Conservation (phyloP, 2,797 vertebrate species). For the Gadopsis bispinosus region DNA sequence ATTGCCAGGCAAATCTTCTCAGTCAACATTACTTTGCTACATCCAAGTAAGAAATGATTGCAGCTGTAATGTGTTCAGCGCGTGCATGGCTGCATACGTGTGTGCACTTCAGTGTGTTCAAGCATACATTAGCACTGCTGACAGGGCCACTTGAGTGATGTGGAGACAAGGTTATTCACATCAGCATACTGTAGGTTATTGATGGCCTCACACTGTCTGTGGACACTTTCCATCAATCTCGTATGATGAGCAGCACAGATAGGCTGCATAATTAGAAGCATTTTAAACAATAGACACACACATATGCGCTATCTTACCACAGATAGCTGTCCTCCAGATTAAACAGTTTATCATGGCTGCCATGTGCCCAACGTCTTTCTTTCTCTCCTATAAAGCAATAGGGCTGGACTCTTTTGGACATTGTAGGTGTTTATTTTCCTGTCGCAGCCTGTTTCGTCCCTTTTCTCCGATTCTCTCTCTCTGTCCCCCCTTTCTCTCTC, state of each 20-base stretch:
- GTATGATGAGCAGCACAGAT: slow-evolving; percentile 39
- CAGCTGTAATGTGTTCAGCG: slow-evolving; percentile 43
- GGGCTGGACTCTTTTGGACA: slow-evolving; percentile 40
- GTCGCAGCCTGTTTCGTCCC: slow-evolving; percentile 62
- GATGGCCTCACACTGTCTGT: slow-evolving; percentile 60
- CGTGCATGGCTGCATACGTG: slow-evolving; percentile 43
- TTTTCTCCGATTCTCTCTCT: slow-evolving; percentile 46
- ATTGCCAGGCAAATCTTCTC: not conserved
- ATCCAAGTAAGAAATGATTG: slow-evolving; percentile 12
- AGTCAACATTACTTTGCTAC: not conserved
- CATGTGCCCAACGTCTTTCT: slow-evolving; percentile 18
- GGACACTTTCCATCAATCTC: slow-evolving; percentile 59
- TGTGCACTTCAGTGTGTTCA: slow-evolving; percentile 42
- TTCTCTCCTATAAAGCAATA: slow-evolving; percentile 1
- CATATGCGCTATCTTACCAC: slow-evolving; percentile 37
- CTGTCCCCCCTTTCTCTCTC: not conserved
- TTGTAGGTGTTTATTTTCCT: slow-evolving; percentile 67
- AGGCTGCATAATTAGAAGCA: slow-evolving; percentile 44
- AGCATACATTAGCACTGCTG: slow-evolving; percentile 67
- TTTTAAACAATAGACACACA: slow-evolving; percentile 47
- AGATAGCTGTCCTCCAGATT: slow-evolving; percentile 20
- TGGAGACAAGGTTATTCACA: slow-evolving; percentile 63
- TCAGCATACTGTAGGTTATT: slow-evolving; percentile 74
- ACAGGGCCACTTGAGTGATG: slow-evolving; percentile 58
- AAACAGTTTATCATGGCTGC: slow-evolving; percentile 42